Evolutionary conservation across 1,140 invertebrate species (phyloP).

Genomic region (Leptinotarsa defecta): DNA sequence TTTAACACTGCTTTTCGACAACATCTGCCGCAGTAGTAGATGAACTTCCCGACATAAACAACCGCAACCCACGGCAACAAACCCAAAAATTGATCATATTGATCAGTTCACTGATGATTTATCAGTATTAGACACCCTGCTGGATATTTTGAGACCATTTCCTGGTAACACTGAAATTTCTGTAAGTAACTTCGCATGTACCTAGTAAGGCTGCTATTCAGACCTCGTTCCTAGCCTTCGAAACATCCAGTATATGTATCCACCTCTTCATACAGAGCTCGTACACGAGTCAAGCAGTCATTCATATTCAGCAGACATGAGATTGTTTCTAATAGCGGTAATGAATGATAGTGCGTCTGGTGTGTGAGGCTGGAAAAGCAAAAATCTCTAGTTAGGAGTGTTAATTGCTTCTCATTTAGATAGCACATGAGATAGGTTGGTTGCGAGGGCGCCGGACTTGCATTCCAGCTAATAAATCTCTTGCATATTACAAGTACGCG

Average conservation of each 20-base stretch:
- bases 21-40: too few species aligned
- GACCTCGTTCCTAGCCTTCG: not conserved
- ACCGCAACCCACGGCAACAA: too few species aligned
- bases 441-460: slow-evolving; percentile 37
- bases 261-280: not conserved
- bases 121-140: too few species aligned
- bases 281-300: not conserved
- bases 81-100: too few species aligned
- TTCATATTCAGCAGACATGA: slow-evolving; percentile 1
- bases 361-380: slow-evolving; percentile 10
- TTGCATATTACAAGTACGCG: slow-evolving; percentile 27
- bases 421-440: slow-evolving; percentile 36
- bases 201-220: too few species aligned
- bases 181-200: too few species aligned
- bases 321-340: not conserved
- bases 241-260: not conserved
- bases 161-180: too few species aligned
- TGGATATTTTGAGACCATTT: too few species aligned
- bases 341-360: slow-evolving; percentile 18
- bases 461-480: slow-evolving; percentile 35
- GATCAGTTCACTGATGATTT: too few species aligned
- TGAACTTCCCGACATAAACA: too few species aligned
- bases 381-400: slow-evolving; percentile 37
- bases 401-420: slow-evolving; percentile 46
- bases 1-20: too few species aligned